Percentiles rank a stretch among this genome's conserved stretches.
These are phyloP conservation scores for Corythoichthys intestinalis DNA, from an alignment of 2,113 vertebrate genomes.

Conservation along the genomic window DNA sequence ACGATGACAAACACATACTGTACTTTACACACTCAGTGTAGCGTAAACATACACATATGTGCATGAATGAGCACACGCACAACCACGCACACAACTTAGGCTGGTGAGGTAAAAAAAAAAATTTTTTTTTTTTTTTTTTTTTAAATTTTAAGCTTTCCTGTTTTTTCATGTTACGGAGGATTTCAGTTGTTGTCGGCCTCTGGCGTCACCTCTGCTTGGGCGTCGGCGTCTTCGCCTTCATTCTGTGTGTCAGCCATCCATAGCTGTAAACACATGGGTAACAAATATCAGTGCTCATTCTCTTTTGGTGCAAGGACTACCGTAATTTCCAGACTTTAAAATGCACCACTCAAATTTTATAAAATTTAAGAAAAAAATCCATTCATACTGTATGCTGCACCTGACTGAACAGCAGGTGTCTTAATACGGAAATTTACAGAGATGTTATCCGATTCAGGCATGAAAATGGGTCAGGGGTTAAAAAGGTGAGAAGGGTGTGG, in stretches of 20 bases:
- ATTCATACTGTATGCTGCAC: too few relatives aligned
- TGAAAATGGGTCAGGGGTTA: too few relatives aligned
- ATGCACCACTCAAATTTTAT: too few relatives aligned
- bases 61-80: constrained; percentile 43
- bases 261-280: constrained; percentile 52
- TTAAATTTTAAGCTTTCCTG: neutral
- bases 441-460: too few relatives aligned
- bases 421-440: too few relatives aligned
- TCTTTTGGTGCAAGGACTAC: too few relatives aligned
- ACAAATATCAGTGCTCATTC: neutral
- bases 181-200: constrained; percentile 47
- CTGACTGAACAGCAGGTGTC: too few relatives aligned
- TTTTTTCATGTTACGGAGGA: constrained; percentile 3
- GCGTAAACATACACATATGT: constrained; percentile 59
- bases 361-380: too few relatives aligned
- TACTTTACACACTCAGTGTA: constrained; percentile 56
- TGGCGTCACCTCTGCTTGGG: constrained; percentile 49
- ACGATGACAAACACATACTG: constrained; percentile 52
- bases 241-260: constrained; percentile 66
- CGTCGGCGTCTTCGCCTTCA: constrained; percentile 18
- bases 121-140: constrained; percentile 9
- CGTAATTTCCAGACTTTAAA: too few relatives aligned
- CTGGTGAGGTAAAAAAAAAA: constrained; percentile 61
- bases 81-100: constrained; percentile 60
- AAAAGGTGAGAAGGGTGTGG: too few relatives aligned